Evolutionary conservation across 2,797 vertebrate species (phyloP).

Genomic region (Danio kyathit): DNA sequence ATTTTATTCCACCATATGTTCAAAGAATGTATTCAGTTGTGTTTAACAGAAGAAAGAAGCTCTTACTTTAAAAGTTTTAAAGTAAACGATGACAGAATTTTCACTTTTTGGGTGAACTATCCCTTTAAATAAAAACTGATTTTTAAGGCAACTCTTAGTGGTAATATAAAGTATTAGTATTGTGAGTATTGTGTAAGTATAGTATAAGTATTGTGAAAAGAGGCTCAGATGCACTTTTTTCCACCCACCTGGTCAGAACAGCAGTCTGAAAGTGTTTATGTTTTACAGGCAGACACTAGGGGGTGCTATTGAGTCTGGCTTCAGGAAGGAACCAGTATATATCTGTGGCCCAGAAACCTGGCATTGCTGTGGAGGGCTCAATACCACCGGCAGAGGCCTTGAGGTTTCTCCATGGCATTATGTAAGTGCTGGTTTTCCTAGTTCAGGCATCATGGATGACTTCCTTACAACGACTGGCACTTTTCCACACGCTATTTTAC

Average conservation of each 20-base stretch:
- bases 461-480: constrained; percentile 30
- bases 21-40: too few relatives aligned
- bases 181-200: too few relatives aligned
- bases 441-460: constrained; percentile 54
- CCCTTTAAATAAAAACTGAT: too few relatives aligned
- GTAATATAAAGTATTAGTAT: too few relatives aligned
- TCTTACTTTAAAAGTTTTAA: too few relatives aligned
- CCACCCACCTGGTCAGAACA: background rate
- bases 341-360: background rate
- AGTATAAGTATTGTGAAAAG: too few relatives aligned
- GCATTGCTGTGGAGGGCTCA: constrained; percentile 25
- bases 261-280: constrained; percentile 9
- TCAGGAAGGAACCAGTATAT: background rate
- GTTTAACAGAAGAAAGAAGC: too few relatives aligned
- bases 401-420: constrained; percentile 44
- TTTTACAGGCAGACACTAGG: constrained; percentile 75
- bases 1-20: too few relatives aligned
- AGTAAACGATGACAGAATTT: too few relatives aligned
- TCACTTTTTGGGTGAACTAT: too few relatives aligned
- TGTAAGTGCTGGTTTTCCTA: constrained; percentile 9
- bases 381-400: constrained; percentile 63
- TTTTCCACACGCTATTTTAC: constrained; percentile 61
- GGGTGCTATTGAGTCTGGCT: constrained; percentile 75
- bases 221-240: background rate
- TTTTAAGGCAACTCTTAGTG: too few relatives aligned